Conservation (phyloP, 1,140 invertebrate genomes). For the Calycopis cecrops region DNA sequence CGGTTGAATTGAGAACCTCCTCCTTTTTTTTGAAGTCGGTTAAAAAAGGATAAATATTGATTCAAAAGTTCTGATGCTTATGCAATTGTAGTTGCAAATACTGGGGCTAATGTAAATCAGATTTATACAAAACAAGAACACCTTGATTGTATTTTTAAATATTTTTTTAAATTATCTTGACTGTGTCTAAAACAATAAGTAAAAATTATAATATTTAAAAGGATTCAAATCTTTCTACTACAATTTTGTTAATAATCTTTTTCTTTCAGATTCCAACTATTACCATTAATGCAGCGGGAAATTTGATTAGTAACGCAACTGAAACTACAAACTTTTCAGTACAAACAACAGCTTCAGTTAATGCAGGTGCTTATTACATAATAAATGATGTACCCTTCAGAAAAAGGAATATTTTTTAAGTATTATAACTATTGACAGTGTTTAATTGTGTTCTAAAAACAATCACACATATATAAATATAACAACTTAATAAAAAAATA, state of each 20-base stretch:
- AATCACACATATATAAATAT: too few relatives aligned
- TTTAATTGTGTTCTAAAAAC: too few relatives aligned
- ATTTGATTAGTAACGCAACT: constrained; percentile 54
- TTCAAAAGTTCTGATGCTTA: too few relatives aligned
- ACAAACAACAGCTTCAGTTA: constrained; percentile 53
- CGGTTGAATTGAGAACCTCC: too few relatives aligned
- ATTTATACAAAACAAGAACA: constrained; percentile 47
- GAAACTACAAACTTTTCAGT: constrained; percentile 54
- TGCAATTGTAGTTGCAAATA: constrained; percentile 25
- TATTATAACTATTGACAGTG: too few relatives aligned
- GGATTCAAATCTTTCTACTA: too few relatives aligned
- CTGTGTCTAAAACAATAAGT: neutral
- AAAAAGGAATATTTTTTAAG: neutral
- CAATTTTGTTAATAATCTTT: too few relatives aligned
- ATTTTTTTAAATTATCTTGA: too few relatives aligned
- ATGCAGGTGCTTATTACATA: constrained; percentile 47
- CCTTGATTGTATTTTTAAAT: constrained; percentile 1
- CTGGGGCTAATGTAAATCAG: constrained; percentile 24
- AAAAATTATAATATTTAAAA: too few relatives aligned
- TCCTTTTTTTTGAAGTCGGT: too few relatives aligned
- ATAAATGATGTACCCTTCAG: constrained; percentile 15
- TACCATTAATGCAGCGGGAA: constrained; percentile 57
- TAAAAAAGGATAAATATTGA: too few relatives aligned
- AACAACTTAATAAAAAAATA: too few relatives aligned
- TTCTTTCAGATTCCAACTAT: constrained; percentile 63